Conservation (phyloP, 1,140 invertebrate species). For the Bursaphelenchus mucronatus region DNA sequence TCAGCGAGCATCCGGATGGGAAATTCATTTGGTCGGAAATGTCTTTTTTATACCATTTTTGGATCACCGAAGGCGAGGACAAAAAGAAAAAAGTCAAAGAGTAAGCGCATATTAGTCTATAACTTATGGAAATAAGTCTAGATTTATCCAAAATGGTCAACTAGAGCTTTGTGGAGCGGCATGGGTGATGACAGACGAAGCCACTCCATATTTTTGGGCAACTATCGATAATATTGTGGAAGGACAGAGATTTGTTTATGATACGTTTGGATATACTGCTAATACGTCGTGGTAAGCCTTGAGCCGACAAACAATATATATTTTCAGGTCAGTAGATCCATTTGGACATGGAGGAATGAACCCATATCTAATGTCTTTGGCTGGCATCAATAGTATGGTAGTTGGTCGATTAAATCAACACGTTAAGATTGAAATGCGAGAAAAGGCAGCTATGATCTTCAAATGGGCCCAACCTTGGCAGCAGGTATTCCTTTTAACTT, state of each 20-base stretch:
- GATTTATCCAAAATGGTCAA: slow-evolving; percentile 28
- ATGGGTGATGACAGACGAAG: slow-evolving; percentile 47
- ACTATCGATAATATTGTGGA: slow-evolving; percentile 43
- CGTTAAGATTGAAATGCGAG: slow-evolving; percentile 26
- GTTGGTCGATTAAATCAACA: slow-evolving; percentile 40
- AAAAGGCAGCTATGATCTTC: slow-evolving; percentile 18
- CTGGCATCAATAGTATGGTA: slow-evolving; percentile 35
- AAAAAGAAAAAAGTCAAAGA: slow-evolving; percentile 11
- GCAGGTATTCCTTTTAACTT: slow-evolving; percentile 21
- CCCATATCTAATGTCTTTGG: slow-evolving; percentile 30
- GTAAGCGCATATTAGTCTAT: slow-evolving; percentile 11
- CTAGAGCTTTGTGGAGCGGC: slow-evolving; percentile 40
- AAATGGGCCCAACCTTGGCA: slow-evolving; percentile 31
- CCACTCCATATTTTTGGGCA: slow-evolving; percentile 45
- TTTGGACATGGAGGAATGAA: slow-evolving; percentile 42
- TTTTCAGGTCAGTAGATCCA: slow-evolving; percentile 41
- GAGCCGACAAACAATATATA: background rate
- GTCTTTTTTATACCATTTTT: slow-evolving; percentile 38
- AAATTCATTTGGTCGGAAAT: slow-evolving; percentile 48
- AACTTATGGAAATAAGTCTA: background rate
- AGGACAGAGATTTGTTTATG: slow-evolving; percentile 31
- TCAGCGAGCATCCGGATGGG: slow-evolving; percentile 30
- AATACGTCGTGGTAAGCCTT: slow-evolving; percentile 34
- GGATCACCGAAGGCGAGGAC: slow-evolving; percentile 14
- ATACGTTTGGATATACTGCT: slow-evolving; percentile 29